Evolutionary conservation across 2,888 invertebrate species (phyloP).

Genomic region (Cynaeus angustus): DNA sequence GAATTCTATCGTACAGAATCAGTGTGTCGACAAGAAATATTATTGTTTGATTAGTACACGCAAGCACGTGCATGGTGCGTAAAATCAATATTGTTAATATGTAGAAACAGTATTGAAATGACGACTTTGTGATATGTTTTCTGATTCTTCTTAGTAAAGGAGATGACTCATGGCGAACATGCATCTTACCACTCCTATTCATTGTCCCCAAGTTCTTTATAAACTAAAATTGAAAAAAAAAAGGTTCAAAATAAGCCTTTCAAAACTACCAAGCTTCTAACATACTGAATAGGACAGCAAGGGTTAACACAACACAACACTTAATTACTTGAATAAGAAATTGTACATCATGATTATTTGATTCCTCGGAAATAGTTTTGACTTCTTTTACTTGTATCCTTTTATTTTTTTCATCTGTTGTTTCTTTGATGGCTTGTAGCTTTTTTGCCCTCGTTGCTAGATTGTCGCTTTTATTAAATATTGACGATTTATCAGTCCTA

Average conservation of each 20-base stretch:
- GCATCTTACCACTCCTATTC: slow-evolving; percentile 46
- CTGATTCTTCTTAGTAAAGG: slow-evolving; percentile 5
- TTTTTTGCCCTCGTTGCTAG: slow-evolving; percentile 82
- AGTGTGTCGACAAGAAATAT: slow-evolving; percentile 6
- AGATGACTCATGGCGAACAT: slow-evolving; percentile 17
- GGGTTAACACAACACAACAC: slow-evolving; percentile 59
- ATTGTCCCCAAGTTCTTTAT: slow-evolving; percentile 5
- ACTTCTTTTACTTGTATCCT: slow-evolving; percentile 70
- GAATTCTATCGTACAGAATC: background rate
- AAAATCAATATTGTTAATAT: slow-evolving; percentile 3
- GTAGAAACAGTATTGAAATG: slow-evolving; percentile 8
- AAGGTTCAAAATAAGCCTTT: slow-evolving; percentile 24
- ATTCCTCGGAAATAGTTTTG: slow-evolving; percentile 68
- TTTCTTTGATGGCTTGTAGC: slow-evolving; percentile 74
- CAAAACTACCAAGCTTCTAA: slow-evolving; percentile 44
- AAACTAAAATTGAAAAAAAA: slow-evolving; percentile 28
- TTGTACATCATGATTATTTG: slow-evolving; percentile 75
- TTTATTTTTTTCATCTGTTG: slow-evolving; percentile 54
- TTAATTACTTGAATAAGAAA: slow-evolving; percentile 76
- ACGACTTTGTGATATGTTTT: background rate
- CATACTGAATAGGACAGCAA: slow-evolving; percentile 47
- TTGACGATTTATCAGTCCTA: slow-evolving; percentile 61
- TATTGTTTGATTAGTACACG: slow-evolving; percentile 3
- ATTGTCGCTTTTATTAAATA: slow-evolving; percentile 81
- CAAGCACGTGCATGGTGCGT: background rate